Evolutionary conservation across 2,113 vertebrate species (phyloP).

Genomic region (Thinocorus orbignyianus): DNA sequence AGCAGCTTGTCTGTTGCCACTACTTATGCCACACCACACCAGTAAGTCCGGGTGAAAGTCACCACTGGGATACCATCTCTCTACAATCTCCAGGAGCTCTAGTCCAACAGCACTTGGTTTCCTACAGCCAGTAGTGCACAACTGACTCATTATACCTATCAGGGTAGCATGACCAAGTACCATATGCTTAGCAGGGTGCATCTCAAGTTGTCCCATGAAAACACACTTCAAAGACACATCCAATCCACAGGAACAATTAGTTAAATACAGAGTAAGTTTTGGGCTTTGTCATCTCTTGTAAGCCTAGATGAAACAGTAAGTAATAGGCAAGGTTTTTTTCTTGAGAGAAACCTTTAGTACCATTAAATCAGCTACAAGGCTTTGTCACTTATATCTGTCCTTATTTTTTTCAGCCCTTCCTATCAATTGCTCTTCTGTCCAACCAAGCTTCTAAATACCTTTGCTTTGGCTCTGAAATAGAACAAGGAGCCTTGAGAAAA

Average conservation of each 20-base stretch:
- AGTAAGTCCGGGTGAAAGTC: background rate
- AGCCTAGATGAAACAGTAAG: background rate
- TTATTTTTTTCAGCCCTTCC: background rate
- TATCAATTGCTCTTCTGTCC: background rate
- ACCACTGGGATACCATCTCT: background rate
- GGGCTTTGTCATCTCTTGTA: background rate
- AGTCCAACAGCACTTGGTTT: background rate
- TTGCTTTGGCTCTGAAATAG: background rate
- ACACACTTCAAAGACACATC: background rate
- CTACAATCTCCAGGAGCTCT: background rate
- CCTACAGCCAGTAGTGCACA: background rate
- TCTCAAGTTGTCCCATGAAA: background rate
- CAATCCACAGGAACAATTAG: background rate
- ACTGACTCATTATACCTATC: background rate
- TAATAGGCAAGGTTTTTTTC: background rate
- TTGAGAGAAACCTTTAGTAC: background rate
- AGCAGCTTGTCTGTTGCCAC: background rate
- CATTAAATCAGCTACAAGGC: background rate
- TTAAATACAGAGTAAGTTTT: background rate
- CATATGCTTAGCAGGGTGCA: accelerated
- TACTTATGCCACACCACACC: background rate
- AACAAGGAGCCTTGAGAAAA: background rate
- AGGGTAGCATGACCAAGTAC: background rate
- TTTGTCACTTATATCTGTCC: background rate
- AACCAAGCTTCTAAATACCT: background rate